Conservation (phyloP, 2,888 invertebrate species). For the Drosophila eohydei region DNA sequence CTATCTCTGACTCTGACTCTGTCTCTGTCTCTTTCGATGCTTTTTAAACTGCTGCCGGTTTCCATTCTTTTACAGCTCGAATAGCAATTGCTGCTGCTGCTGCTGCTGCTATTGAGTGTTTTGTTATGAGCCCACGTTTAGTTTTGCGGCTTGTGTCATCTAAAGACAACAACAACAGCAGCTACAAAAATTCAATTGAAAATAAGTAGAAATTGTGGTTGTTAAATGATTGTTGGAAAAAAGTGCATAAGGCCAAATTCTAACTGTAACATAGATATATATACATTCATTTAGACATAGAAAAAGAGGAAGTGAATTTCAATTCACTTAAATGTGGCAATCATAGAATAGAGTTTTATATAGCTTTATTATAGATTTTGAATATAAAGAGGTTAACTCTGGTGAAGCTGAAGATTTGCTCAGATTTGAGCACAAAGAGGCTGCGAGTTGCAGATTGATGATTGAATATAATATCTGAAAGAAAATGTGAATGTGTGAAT, state of each 20-base stretch:
- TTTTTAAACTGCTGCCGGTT: conserved; percentile 39
- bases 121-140: conserved; percentile 61
- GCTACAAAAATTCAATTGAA: conserved; percentile 54
- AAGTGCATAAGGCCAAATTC: conserved; percentile 37
- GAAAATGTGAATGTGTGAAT: too few relatives aligned
- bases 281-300: conserved; percentile 1
- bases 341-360: conserved; percentile 2
- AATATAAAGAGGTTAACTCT: neutral
- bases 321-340: conserved; percentile 21
- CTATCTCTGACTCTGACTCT: conserved; percentile 38
- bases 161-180: conserved; percentile 18
- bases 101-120: conserved; percentile 35
- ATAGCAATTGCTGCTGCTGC: conserved; percentile 29
- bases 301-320: conserved; percentile 14
- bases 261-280: conserved; percentile 37
- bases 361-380: neutral
- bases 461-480: too few relatives aligned
- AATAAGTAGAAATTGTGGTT: conserved; percentile 65
- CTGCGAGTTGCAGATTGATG: too few relatives aligned
- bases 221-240: conserved; percentile 53
- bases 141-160: conserved; percentile 53
- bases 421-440: neutral
- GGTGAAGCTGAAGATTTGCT: neutral
- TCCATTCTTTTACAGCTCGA: conserved; percentile 35
- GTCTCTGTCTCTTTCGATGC: conserved; percentile 43